Evolutionary conservation across 2,888 invertebrate genomes (phyloP).

Genomic region (Asteroscopus sphinx): DNA sequence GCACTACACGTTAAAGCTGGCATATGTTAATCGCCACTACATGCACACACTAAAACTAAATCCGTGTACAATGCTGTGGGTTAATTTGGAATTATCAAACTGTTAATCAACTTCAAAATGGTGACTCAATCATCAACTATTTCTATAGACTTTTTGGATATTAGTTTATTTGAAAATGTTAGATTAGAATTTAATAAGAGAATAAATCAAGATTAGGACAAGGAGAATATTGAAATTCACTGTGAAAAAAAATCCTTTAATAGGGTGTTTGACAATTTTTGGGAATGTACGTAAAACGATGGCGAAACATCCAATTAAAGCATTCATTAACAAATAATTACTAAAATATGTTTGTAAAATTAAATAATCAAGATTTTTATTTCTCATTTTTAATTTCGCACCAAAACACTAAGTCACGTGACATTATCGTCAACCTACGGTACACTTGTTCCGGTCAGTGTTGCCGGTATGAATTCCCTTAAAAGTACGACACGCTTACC

Average conservation of each 20-base stretch:
- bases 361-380: no score
- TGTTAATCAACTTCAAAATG: constrained; percentile 40
- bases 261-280: no score
- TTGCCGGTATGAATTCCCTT: no score
- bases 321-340: no score
- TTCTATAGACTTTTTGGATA: constrained; percentile 22
- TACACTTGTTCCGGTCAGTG: no score
- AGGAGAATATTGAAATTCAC: constrained; percentile 38
- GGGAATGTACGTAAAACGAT: no score
- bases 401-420: no score
- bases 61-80: constrained; percentile 64
- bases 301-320: no score
- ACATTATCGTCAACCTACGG: no score
- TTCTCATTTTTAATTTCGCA: no score
- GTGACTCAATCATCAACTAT: constrained; percentile 26
- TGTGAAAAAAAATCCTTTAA: constrained; percentile 24
- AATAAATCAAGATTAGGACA: constrained; percentile 41
- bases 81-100: constrained; percentile 57
- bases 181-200: constrained; percentile 35
- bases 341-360: no score
- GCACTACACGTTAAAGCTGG: constrained; percentile 88
- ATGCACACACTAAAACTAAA: constrained; percentile 76
- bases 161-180: constrained; percentile 54
- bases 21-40: constrained; percentile 85
- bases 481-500: no score